Conservation (phyloP, 2,888 invertebrate genomes). For the Orthosia gothica region DNA sequence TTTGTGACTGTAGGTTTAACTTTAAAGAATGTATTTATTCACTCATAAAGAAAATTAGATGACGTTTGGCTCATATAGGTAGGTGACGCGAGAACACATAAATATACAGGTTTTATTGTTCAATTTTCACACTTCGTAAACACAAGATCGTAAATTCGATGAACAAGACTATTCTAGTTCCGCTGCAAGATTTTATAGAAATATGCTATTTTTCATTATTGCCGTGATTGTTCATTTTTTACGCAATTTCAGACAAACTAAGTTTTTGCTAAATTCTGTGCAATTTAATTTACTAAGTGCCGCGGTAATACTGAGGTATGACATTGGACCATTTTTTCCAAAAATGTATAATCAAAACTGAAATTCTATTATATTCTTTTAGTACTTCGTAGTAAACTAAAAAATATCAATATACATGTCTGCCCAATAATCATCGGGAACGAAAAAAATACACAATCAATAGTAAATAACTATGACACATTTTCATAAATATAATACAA, state of each 20-base stretch:
- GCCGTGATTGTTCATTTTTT: neutral
- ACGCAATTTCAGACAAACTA: neutral
- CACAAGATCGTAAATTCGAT: constrained; percentile 1
- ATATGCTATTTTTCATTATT: too few relatives aligned
- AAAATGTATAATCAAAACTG: constrained; percentile 3
- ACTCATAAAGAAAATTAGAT: neutral
- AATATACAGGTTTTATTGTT: constrained; percentile 1
- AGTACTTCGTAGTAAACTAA: constrained; percentile 25
- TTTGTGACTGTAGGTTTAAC: constrained; percentile 31
- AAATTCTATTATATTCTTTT: neutral
- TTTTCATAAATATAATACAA: constrained; percentile 30
- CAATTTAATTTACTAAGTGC: neutral
- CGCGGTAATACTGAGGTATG: neutral
- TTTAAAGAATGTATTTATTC: neutral
- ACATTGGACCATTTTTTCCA: neutral
- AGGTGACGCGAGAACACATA: neutral
- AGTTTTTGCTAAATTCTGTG: neutral
- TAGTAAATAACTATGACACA: constrained; percentile 16
- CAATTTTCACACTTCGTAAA: neutral
- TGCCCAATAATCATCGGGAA: neutral
- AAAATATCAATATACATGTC: constrained; percentile 9
- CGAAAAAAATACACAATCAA: neutral
- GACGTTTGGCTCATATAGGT: neutral
- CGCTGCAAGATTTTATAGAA: too few relatives aligned
- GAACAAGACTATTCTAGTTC: too few relatives aligned